Percentiles rank a stretch among this genome's conserved stretches.
phyloP scores from a whole-genome alignment of 2,113 vertebrate genomes.

The Xenus cinereus region DNA sequence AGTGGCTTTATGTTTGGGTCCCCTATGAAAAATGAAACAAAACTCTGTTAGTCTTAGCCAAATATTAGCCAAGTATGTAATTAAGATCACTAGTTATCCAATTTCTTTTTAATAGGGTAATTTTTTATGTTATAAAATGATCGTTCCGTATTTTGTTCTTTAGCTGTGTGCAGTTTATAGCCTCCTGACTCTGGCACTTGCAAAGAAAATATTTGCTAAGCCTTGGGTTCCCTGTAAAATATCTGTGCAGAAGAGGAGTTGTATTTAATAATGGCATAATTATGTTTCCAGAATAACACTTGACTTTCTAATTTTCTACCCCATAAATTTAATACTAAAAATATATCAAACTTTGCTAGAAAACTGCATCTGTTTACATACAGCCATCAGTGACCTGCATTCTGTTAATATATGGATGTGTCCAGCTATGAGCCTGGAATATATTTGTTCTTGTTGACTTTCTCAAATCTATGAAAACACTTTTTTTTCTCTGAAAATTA shows the following conservation, averaged over 20 bases:
- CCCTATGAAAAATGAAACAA: neutral
- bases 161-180: neutral
- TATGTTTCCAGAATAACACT: constrained; percentile 15
- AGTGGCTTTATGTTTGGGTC: neutral
- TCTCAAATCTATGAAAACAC: neutral
- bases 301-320: constrained; percentile 26
- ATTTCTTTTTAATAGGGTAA: neutral
- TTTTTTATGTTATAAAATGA: neutral
- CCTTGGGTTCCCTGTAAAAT: constrained; percentile 23
- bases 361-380: neutral
- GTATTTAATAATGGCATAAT: constrained; percentile 35
- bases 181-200: neutral
- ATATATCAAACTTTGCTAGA: neutral
- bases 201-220: constrained; percentile 50
- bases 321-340: constrained; percentile 8
- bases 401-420: neutral
- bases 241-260: neutral
- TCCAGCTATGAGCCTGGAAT: neutral
- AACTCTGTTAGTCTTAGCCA: neutral
- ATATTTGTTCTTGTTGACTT: neutral
- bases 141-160: neutral
- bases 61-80: neutral
- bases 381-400: neutral
- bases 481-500: neutral
- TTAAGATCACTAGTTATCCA: neutral